Percentiles rank a stretch among this genome's conserved stretches.
Evolutionary conservation across 2,797 vertebrate genomes (phyloP).

Genomic region (Chanos chanos): DNA sequence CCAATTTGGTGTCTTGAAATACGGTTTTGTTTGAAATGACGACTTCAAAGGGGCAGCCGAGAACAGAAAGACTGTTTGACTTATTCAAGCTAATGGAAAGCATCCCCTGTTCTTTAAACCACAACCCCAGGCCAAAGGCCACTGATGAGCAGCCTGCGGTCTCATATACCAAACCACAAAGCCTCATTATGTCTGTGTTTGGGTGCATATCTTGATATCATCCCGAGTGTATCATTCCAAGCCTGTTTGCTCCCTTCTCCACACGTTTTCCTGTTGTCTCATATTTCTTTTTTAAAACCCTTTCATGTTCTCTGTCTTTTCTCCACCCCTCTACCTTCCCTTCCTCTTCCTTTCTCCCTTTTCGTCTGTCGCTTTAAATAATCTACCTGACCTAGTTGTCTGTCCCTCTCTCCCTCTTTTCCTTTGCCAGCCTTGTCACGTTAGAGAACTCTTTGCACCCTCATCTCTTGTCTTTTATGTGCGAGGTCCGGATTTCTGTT

Average conservation of each 20-base stretch:
- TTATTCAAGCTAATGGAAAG: slow-evolving; percentile 48
- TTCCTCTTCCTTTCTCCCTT: neutral
- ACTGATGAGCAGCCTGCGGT: slow-evolving; percentile 52
- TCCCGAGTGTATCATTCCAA: neutral
- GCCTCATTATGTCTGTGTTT: slow-evolving; percentile 10
- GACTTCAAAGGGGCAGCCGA: slow-evolving; percentile 58
- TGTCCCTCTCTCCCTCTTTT: neutral
- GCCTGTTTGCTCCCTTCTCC: neutral
- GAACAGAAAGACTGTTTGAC: slow-evolving; percentile 39
- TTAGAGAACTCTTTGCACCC: too few relatives aligned
- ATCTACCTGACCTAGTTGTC: neutral
- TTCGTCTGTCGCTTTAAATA: neutral
- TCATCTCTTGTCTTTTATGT: slow-evolving; percentile 31
- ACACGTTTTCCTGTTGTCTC: too few relatives aligned
- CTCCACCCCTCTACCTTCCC: neutral
- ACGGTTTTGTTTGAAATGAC: slow-evolving; percentile 46
- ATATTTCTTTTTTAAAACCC: neutral
- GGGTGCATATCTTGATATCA: neutral
- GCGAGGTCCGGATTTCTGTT: slow-evolving; percentile 37
- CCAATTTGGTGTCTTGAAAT: slow-evolving; percentile 9
- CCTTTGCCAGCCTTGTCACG: neutral
- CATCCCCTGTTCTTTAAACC: slow-evolving; percentile 39
- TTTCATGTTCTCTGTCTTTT: neutral
- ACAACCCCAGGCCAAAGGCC: slow-evolving; percentile 48
- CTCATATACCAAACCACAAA: slow-evolving; percentile 51